Conservation (phyloP, 2,113 vertebrate species). For the Proterorhinus semilunaris region DNA sequence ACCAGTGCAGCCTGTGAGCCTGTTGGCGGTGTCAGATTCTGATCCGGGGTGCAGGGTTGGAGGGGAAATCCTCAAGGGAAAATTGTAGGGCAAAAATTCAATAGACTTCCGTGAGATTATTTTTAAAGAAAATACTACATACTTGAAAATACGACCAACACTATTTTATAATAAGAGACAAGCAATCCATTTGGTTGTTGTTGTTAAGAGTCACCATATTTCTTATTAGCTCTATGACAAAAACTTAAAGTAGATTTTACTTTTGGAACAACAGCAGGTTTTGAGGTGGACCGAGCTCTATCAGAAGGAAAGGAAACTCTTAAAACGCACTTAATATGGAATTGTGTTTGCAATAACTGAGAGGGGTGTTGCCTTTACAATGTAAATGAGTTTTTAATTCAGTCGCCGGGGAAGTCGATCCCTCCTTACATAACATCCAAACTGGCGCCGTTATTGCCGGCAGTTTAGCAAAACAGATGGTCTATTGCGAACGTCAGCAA, state of each 20-base stretch:
- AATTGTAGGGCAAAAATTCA: conserved; percentile 29
- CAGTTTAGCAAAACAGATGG: conserved; percentile 1
- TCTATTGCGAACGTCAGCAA: conserved; percentile 1
- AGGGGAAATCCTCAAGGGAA: conserved; percentile 31
- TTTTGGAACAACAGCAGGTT: too few relatives aligned
- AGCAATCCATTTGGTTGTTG: too few relatives aligned
- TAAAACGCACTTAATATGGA: neutral
- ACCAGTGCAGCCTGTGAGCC: conserved; percentile 27
- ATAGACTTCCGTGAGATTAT: too few relatives aligned
- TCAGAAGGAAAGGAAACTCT: neutral
- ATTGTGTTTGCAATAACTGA: neutral
- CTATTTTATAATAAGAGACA: too few relatives aligned
- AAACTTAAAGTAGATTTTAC: too few relatives aligned
- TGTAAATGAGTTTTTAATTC: too few relatives aligned
- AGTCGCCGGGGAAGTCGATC: neutral
- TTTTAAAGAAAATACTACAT: too few relatives aligned
- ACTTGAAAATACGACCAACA: too few relatives aligned
- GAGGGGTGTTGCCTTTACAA: too few relatives aligned
- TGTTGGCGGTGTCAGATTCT: conserved; percentile 27
- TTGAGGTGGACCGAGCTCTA: too few relatives aligned
- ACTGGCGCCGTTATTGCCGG: neutral
- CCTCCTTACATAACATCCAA: neutral
- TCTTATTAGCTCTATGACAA: too few relatives aligned
- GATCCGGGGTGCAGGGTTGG: conserved; percentile 38
- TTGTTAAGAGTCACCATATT: too few relatives aligned